phyloP scores from a whole-genome alignment of 2,113 vertebrate genomes.

The Nettapus auritus region DNA sequence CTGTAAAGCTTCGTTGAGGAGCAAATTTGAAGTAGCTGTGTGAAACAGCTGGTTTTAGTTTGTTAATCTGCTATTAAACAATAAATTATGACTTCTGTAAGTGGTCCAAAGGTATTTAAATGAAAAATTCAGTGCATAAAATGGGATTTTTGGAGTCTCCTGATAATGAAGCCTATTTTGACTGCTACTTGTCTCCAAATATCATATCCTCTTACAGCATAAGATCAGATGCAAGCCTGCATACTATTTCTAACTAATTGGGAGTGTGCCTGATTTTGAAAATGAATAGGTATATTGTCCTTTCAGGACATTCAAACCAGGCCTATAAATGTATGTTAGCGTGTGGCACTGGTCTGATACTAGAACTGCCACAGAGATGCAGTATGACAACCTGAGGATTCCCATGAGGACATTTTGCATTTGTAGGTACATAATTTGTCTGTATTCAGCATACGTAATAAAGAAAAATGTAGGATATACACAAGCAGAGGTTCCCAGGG shows the following conservation, averaged over 20 bases:
- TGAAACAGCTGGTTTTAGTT: slow-evolving; percentile 59
- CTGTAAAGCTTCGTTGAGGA: slow-evolving; percentile 64
- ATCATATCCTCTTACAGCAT: background rate
- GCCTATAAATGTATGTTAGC: background rate
- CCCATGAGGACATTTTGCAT: background rate
- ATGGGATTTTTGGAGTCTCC: background rate
- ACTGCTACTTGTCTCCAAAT: background rate
- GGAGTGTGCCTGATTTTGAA: background rate
- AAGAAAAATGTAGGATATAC: background rate
- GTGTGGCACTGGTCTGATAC: background rate
- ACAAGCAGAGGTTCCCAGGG: background rate
- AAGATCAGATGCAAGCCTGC: background rate
- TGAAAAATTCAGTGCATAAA: background rate
- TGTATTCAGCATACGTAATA: background rate
- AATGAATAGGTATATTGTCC: background rate
- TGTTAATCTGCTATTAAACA: slow-evolving; percentile 29
- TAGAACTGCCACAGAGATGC: background rate
- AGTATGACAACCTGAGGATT: background rate
- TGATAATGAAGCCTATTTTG: background rate
- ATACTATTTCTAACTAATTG: background rate
- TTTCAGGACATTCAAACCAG: background rate
- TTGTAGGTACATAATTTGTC: background rate
- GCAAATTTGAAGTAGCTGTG: slow-evolving; percentile 60
- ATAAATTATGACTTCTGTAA: slow-evolving; percentile 15
- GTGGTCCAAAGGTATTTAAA: background rate